Percentiles rank a stretch among this genome's conserved stretches.
Evolutionary conservation across 2,888 invertebrate species (phyloP).

Genomic region (Orchesella flavescens): DNA sequence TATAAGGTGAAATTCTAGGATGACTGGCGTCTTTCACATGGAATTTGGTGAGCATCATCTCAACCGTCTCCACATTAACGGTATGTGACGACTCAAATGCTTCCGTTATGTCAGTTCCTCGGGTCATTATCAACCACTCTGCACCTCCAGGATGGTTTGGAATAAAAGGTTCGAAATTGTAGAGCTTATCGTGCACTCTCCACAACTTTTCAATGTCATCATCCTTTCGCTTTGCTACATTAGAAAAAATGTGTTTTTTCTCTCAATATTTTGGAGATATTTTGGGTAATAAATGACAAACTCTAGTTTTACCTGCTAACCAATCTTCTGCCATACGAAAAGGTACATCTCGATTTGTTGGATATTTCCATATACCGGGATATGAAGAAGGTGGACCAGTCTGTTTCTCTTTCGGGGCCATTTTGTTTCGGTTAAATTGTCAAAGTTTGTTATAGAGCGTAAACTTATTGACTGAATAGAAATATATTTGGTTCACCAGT

Average conservation of each 20-base stretch:
- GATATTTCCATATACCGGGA: slow-evolving; percentile 76
- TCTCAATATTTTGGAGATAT: too few species aligned
- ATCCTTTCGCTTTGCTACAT: slow-evolving; percentile 65
- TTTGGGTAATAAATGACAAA: too few species aligned
- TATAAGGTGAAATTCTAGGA: slow-evolving; percentile 82
- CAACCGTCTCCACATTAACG: slow-evolving; percentile 76
- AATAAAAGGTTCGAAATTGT: slow-evolving; percentile 78
- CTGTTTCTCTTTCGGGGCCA: slow-evolving; percentile 32
- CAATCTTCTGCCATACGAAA: slow-evolving; percentile 77
- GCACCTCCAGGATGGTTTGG: slow-evolving; percentile 76
- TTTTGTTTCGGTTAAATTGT: too few species aligned
- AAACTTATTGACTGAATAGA: too few species aligned
- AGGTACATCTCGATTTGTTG: slow-evolving; percentile 76
- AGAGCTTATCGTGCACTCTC: slow-evolving; percentile 74
- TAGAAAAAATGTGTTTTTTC: too few species aligned
- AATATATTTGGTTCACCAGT: too few species aligned
- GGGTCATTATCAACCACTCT: slow-evolving; percentile 70
- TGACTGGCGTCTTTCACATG: slow-evolving; percentile 80
- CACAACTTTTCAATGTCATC: slow-evolving; percentile 70
- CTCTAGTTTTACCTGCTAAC: slow-evolving; percentile 76
- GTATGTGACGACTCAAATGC: slow-evolving; percentile 85
- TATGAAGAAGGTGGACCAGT: slow-evolving; percentile 50
- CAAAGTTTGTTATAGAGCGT: too few species aligned
- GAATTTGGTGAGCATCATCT: slow-evolving; percentile 80
- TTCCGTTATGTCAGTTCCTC: slow-evolving; percentile 86